Evolutionary conservation across 1,140 invertebrate genomes (phyloP), one percentile per base, ranked within the genome.

Genomic region (Teleogryllus occipitalis): DNA sequence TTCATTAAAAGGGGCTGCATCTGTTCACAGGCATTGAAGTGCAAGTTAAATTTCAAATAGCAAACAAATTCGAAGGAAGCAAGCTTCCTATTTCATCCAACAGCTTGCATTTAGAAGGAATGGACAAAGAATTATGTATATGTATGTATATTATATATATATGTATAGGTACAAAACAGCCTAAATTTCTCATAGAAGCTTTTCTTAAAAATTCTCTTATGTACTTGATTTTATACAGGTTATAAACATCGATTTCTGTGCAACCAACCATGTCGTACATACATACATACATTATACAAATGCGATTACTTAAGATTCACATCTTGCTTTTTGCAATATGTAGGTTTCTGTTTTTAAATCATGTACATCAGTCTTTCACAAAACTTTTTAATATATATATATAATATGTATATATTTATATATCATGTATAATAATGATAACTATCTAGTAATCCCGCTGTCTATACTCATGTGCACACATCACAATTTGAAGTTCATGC

Each of bases 171-270:
- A 80, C 75, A 80, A 80, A 80, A 80, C 75, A 80, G 54, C 73
- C 79, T 79, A 79, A 79, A 47, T 79, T 77, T 48, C 46, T 78
- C 39, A 78, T 65, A 65, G 54, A 80, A 47, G 39, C 76, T 79
- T 79, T 47, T 75, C 72, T 73, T 79, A 47, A 22, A 21, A 77
- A 54, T 18, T 21, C 48, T 21, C 48, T 77, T 77, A 10, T 47
- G 47, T 21, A 27, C 46, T 46, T 78, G 54, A 65, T 65, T 78
- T 80, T 80, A 65, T 80, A 80, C 79, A 80, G 75, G 79, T 79
- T 81, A 81, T 81, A 81, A 81, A 81, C 80, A 81, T 81, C 73
- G 74, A 81, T 79, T 73, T 65, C 65, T 81, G 80, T 81, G 80
- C 80, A 81, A 79, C 46, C 74, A 65, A 65, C 54, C 54, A 65